Conservation (phyloP, 2,797 vertebrate species). For the Sebastes hubbsi region DNA sequence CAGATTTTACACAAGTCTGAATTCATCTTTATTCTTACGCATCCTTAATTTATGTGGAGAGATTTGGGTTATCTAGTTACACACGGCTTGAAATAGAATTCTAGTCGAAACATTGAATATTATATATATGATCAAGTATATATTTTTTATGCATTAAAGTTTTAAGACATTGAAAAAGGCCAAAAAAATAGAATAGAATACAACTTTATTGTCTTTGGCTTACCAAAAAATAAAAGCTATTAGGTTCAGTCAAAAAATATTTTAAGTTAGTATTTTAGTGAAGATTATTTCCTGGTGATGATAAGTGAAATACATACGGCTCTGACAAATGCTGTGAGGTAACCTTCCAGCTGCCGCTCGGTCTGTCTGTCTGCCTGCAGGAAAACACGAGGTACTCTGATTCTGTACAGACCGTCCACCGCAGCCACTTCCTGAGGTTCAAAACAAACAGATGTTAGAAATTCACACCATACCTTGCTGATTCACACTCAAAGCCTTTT, state of each 20-base stretch:
- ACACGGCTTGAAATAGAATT: background rate
- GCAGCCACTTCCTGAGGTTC: slow-evolving; percentile 87
- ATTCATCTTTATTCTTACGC: background rate
- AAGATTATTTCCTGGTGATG: background rate
- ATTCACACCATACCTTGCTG: background rate
- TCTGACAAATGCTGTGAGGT: slow-evolving; percentile 90
- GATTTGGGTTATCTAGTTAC: background rate
- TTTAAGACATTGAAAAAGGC: background rate
- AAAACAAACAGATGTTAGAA: background rate
- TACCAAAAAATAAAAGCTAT: background rate
- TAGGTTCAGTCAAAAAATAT: background rate
- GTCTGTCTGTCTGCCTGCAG: slow-evolving; percentile 79
- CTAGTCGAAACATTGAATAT: background rate
- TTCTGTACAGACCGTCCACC: slow-evolving; percentile 88
- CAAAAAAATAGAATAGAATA: background rate
- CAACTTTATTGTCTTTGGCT: background rate
- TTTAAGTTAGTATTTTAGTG: background rate
- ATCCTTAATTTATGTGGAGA: background rate
- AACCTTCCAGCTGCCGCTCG: slow-evolving; percentile 77
- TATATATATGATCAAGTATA: background rate
- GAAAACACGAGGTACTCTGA: slow-evolving; percentile 85
- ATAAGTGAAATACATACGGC: slow-evolving; percentile 82
- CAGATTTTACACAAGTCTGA: background rate
- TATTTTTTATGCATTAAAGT: background rate
- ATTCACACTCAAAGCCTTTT: background rate